Evolutionary conservation across 2,797 vertebrate species (phyloP).

Genomic region (Lepus oiostolus): DNA sequence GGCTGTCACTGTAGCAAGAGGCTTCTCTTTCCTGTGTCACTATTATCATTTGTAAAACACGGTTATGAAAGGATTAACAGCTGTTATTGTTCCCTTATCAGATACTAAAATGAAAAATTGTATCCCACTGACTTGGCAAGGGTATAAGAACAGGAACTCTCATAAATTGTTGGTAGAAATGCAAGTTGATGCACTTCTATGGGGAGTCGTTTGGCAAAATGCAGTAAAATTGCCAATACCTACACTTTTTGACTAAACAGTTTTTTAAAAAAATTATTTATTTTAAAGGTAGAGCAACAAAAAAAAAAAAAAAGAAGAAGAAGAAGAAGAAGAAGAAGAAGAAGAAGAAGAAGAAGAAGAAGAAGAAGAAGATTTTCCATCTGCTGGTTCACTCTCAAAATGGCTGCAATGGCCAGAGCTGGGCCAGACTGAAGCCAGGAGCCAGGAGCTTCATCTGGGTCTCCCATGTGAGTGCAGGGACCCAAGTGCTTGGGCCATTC

Average conservation of each 20-base stretch:
- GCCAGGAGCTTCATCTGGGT: too few species aligned
- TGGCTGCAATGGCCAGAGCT: too few species aligned
- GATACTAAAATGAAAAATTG: conserved; percentile 14
- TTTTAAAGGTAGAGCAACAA: too few species aligned
- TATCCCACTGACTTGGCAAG: conserved; percentile 7
- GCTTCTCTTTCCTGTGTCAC: conserved; percentile 46
- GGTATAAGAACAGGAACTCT: not conserved
- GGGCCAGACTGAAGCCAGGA: too few species aligned
- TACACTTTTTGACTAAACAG: not conserved
- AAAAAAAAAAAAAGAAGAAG: too few species aligned
- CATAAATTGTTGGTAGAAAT: conserved; percentile 34
- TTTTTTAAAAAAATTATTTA: too few species aligned
- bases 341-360: too few species aligned
- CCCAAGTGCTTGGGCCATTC: too few species aligned
- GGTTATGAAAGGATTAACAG: conserved; percentile 60
- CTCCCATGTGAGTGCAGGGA: too few species aligned
- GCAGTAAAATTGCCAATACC: conserved; percentile 13
- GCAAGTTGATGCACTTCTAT: not conserved
- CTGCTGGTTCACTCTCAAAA: too few species aligned
- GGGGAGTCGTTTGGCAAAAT: conserved; percentile 23
- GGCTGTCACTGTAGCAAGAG: not conserved
- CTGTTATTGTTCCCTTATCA: conserved; percentile 54
- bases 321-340: too few species aligned
- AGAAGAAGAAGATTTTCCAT: too few species aligned
- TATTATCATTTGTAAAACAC: conserved; percentile 50